Evolutionary conservation across 1,140 invertebrate species (phyloP).

Genomic region (Limonius californicus): DNA sequence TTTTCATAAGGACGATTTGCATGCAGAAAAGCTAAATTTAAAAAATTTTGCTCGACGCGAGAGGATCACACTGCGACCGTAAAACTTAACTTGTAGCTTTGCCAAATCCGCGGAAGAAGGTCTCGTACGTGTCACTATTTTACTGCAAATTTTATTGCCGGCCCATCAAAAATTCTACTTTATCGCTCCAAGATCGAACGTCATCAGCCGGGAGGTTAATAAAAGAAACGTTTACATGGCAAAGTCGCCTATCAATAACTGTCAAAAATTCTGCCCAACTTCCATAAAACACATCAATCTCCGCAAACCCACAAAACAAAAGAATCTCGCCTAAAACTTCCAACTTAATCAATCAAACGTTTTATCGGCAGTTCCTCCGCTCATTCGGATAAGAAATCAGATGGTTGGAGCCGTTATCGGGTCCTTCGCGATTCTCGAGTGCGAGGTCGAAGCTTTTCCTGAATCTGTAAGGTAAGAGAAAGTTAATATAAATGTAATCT

Average conservation of each 20-base stretch:
- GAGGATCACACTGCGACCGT: not conserved
- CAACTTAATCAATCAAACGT: not conserved
- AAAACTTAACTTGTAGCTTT: not conserved
- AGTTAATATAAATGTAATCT: not conserved
- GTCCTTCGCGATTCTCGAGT: constrained; percentile 69
- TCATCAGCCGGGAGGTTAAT: too few relatives aligned
- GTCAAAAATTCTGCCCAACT: too few relatives aligned
- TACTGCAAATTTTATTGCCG: too few relatives aligned
- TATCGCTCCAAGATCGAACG: too few relatives aligned
- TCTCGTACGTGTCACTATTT: too few relatives aligned
- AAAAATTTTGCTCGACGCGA: not conserved
- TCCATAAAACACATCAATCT: too few relatives aligned
- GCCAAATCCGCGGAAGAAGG: too few relatives aligned
- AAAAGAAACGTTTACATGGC: too few relatives aligned
- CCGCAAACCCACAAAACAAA: too few relatives aligned
- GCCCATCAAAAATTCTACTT: too few relatives aligned
- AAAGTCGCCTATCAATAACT: too few relatives aligned
- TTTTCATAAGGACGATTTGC: not conserved
- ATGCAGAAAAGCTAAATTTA: not conserved
- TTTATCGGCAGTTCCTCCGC: constrained; percentile 67
- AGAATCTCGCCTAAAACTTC: too few relatives aligned
- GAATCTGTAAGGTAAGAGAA: constrained; percentile 61
- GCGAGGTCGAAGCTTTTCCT: constrained; percentile 85
- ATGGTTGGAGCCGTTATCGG: constrained; percentile 68
- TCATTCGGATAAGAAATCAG: constrained; percentile 73